Conservation (phyloP, 2,113 vertebrate genomes). For the Numenius arquata region DNA sequence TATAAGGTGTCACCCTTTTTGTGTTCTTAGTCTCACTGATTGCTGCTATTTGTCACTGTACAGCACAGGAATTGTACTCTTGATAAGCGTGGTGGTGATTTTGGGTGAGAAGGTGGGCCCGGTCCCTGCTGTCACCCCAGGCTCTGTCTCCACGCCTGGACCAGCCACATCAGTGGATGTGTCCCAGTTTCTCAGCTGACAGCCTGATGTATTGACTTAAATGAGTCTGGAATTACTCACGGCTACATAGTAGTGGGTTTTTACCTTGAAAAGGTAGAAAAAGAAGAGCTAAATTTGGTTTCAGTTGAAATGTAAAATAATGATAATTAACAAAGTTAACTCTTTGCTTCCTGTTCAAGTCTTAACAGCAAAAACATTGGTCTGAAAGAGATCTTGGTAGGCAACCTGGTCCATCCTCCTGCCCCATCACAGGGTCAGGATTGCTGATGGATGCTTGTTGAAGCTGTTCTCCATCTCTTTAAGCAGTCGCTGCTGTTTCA, state of each 20-base stretch:
- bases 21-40: background rate
- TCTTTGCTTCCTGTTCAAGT: background rate
- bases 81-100: accelerated
- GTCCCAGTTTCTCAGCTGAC: background rate
- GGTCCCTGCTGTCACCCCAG: background rate
- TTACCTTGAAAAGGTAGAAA: background rate
- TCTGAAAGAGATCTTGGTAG: background rate
- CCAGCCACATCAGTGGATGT: accelerated
- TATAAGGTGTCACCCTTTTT: background rate
- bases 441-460: background rate
- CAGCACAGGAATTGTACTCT: background rate
- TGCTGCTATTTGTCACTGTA: accelerated
- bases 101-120: background rate
- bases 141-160: background rate
- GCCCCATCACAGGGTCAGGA: background rate
- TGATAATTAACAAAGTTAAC: background rate
- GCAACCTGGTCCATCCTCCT: background rate
- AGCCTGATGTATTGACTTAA: background rate
- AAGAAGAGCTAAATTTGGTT: background rate
- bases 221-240: background rate
- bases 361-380: background rate
- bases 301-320: background rate
- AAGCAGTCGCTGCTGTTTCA: background rate
- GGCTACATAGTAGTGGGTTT: background rate
- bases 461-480: background rate